A percentile compares a stretch with the other conserved stretches of the same genome.
These are phyloP conservation scores for Temnothorax rugatulus DNA, from an alignment of 2,888 invertebrate genomes.

Conservation along the genomic window DNA sequence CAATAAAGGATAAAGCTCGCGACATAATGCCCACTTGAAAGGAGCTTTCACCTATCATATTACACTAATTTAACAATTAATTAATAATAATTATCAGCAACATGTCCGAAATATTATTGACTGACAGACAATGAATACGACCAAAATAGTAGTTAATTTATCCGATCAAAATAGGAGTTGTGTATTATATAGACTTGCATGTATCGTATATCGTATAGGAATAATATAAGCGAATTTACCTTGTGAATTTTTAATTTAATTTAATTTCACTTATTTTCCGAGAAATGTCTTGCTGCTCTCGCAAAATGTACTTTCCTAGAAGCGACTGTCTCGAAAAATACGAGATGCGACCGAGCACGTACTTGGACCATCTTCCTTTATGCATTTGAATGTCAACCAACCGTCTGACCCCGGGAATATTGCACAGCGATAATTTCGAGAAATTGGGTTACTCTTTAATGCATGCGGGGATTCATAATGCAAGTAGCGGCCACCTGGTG, in stretches of 20 bases:
- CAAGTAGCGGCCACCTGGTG: constrained; percentile 33
- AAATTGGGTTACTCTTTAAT: constrained; percentile 79
- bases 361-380: background rate
- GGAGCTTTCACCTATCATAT: constrained; percentile 2
- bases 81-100: background rate
- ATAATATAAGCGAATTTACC: background rate
- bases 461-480: constrained; percentile 70
- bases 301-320: background rate
- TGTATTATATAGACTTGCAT: background rate
- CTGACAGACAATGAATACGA: background rate
- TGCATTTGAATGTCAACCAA: constrained; percentile 26
- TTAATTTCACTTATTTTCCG: background rate
- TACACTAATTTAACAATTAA: constrained; percentile 12
- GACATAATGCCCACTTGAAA: background rate
- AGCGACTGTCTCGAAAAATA: constrained; percentile 3
- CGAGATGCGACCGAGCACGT: background rate
- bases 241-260: constrained; percentile 26
- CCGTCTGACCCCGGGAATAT: constrained; percentile 47
- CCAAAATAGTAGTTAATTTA: background rate
- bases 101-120: background rate
- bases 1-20: constrained; percentile 53
- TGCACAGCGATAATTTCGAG: constrained; percentile 76
- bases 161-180: background rate
- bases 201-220: background rate
- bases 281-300: background rate